These are phyloP conservation scores for Athalia cordata DNA, from an alignment of 2,888 invertebrate species.

Conservation along the genomic window DNA sequence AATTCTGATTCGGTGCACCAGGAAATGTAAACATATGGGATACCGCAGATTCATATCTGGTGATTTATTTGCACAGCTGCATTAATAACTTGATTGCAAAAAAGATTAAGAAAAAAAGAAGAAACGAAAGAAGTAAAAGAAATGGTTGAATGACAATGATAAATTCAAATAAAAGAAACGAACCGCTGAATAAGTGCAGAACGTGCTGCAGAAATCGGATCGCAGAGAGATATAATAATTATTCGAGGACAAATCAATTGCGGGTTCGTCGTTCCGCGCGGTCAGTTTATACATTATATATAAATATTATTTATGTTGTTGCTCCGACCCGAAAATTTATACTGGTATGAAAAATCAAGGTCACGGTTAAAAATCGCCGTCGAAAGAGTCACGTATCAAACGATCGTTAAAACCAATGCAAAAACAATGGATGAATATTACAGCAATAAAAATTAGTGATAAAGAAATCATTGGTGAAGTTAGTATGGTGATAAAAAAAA, in stretches of 20 bases:
- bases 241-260: too few species aligned
- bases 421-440: slow-evolving; percentile 1
- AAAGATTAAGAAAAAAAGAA: neutral
- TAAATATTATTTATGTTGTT: too few species aligned
- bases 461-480: neutral
- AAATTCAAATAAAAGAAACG: too few species aligned
- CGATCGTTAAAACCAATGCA: slow-evolving; percentile 19
- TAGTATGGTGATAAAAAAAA: neutral
- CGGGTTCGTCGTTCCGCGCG: too few species aligned
- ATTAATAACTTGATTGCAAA: neutral
- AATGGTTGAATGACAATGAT: too few species aligned
- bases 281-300: too few species aligned
- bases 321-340: neutral
- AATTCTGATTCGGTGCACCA: slow-evolving; percentile 4
- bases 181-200: too few species aligned
- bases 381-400: slow-evolving; percentile 17
- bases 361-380: neutral
- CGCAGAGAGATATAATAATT: too few species aligned
- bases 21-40: neutral
- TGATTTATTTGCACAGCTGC: neutral
- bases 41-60: neutral
- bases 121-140: too few species aligned
- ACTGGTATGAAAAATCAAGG: slow-evolving; percentile 2
- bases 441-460: neutral
- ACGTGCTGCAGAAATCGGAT: too few species aligned